Base-by-base conservation (phyloP, 2,113 vertebrate genomes). In the Myxocyprinus asiaticus region DNA sequence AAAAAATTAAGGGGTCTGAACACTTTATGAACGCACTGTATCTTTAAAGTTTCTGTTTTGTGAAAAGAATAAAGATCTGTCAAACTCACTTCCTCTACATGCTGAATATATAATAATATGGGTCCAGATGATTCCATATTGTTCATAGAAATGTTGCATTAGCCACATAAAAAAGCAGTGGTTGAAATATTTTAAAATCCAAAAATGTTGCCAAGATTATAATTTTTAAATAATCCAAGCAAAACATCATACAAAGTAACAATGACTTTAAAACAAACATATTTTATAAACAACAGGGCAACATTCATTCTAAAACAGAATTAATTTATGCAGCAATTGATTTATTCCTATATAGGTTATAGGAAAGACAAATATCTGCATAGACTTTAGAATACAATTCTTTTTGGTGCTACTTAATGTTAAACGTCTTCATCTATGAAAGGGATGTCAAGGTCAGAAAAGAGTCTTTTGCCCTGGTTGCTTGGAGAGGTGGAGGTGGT, bases 401-500 rank as follows among this genome's bases (percentile, higher is more conserved):
- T 63, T 42, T 17, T 7, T 55, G 58, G 70, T 68, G 51, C 59
- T 64, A 11, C 43, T 15, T 50, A 33, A 50, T 10, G 72, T 80
- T 82, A 78, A 61, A 62, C 82, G 0, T 88, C 90, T 3, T 92
- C 91, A 50, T 94, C 92, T 9, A 92, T 94, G 80, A 85, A 94
- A n/a, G 93, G 92, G 53, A 94, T 94, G 80, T 94, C 94, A 33
- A 95, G 91, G 59, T 96, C 83, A 0, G 94, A 94, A 86, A 94
- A 94, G 63, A 88, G 91, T 53, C 93, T 89, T 63, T 81, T 91
- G 2, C 86, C 10, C 0, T 85, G 85, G 51, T 7, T 4, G n/a
- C 59, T 9, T 33, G 58, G 2, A 56, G 81, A 72, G 62, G 17
- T 86, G 0, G 66, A 86, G 43, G 56, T 0, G 17, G 42, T 43